A percentile compares a stretch with the other conserved stretches of the same genome.
phyloP scores from a whole-genome alignment of 2,113 vertebrate genomes.

The Nycticryphes semicollaris region DNA sequence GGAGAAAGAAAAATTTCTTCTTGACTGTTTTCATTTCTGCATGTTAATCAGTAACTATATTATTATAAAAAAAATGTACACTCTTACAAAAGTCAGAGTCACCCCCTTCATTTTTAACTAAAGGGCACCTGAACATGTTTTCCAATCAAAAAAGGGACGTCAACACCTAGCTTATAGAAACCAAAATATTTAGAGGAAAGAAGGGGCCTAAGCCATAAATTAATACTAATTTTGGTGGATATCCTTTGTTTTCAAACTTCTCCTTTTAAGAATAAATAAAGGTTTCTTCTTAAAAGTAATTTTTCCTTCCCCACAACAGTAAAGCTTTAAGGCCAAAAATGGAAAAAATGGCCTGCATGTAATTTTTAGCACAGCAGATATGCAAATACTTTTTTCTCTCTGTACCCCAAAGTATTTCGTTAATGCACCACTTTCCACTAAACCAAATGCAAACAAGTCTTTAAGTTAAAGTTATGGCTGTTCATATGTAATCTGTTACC shows the following conservation, averaged over 20 bases:
- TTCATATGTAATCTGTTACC: constrained; percentile 74
- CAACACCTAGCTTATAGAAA: not conserved
- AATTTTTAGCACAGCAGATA: not conserved
- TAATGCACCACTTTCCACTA: constrained; percentile 57
- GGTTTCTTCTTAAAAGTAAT: not conserved
- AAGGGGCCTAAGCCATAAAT: not conserved
- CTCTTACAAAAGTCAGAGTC: not conserved
- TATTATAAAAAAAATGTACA: not conserved
- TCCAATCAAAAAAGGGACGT: not conserved
- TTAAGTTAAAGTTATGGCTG: constrained; percentile 57
- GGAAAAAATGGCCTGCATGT: not conserved
- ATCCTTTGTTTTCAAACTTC: not conserved
- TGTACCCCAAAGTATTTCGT: constrained; percentile 4
- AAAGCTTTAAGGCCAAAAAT: not conserved
- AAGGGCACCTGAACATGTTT: not conserved
- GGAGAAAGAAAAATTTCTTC: not conserved
- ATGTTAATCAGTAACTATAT: not conserved
- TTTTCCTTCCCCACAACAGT: not conserved
- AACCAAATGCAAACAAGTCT: constrained; percentile 61
- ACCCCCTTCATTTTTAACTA: not conserved
- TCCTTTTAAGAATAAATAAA: not conserved
- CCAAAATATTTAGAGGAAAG: not conserved
- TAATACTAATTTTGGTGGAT: not conserved
- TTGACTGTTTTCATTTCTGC: not conserved
- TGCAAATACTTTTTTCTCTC: not conserved